phyloP scores from a whole-genome alignment of 1,140 invertebrate species.

The Dermatophagoides farinae region DNA sequence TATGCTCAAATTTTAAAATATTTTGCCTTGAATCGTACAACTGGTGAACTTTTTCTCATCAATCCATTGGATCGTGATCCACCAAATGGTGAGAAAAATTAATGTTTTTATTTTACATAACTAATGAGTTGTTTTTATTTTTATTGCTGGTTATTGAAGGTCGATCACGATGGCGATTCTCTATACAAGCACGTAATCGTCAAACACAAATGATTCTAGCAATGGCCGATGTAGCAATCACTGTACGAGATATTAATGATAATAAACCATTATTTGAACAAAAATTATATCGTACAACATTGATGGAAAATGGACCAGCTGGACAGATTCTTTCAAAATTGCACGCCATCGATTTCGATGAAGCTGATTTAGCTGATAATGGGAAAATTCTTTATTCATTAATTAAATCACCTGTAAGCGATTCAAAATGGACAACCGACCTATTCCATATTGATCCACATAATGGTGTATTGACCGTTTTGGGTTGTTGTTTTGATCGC shows the following conservation, averaged over 20 bases:
- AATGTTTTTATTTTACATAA: background rate
- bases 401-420: background rate
- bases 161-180: background rate
- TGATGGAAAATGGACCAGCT: conserved; percentile 6
- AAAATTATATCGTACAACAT: background rate
- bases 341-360: conserved; percentile 1
- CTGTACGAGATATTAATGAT: conserved; percentile 6
- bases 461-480: background rate
- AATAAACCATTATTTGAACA: conserved; percentile 8
- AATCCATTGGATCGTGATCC: conserved; percentile 8
- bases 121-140: background rate
- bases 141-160: background rate
- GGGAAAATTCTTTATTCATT: conserved; percentile 2
- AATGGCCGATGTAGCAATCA: background rate
- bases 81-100: conserved; percentile 1
- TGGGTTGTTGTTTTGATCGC: conserved; percentile 7
- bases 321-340: background rate
- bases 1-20: background rate
- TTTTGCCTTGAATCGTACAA: background rate
- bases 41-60: conserved; percentile 6
- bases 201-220: background rate
- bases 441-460: background rate
- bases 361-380: background rate
- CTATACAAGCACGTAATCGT: background rate
- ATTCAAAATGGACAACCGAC: background rate